Evolutionary conservation across 1,140 invertebrate genomes (phyloP).

Genomic region (Laupala kohalensis): DNA sequence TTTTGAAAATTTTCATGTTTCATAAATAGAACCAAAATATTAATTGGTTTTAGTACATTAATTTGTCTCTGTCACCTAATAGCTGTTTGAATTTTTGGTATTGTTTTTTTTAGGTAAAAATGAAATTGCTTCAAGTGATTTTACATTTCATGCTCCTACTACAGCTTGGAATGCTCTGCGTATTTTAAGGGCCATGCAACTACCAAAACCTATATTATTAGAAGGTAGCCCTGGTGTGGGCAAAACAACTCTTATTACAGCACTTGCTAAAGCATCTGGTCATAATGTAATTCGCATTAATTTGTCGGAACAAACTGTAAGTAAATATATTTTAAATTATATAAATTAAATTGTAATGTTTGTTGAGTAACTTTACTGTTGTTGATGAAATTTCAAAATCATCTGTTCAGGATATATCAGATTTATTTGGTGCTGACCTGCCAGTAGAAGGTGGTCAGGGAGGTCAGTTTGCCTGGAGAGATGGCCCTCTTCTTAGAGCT

Average conservation of each 20-base stretch:
- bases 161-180: constrained; percentile 39
- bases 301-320: constrained; percentile 93
- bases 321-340: no score
- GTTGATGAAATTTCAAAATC: no score
- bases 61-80: no score
- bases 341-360: no score
- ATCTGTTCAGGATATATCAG: constrained; percentile 68
- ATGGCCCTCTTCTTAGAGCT: constrained; percentile 89
- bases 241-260: constrained; percentile 88
- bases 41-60: no score
- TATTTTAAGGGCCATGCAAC: constrained; percentile 73
- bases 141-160: constrained; percentile 2
- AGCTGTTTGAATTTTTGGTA: no score
- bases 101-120: no score
- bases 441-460: constrained; percentile 75
- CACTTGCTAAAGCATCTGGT: constrained; percentile 75
- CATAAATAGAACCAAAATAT: no score
- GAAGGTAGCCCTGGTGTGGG: constrained; percentile 98
- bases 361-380: no score
- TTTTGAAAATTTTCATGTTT: no score
- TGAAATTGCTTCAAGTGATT: background rate
- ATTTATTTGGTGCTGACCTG: constrained; percentile 95
- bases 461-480: constrained; percentile 87
- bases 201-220: constrained; percentile 82
- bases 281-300: constrained; percentile 84